phyloP scores from a whole-genome alignment of 1,140 invertebrate species.

The Rhyzopertha dominica region DNA sequence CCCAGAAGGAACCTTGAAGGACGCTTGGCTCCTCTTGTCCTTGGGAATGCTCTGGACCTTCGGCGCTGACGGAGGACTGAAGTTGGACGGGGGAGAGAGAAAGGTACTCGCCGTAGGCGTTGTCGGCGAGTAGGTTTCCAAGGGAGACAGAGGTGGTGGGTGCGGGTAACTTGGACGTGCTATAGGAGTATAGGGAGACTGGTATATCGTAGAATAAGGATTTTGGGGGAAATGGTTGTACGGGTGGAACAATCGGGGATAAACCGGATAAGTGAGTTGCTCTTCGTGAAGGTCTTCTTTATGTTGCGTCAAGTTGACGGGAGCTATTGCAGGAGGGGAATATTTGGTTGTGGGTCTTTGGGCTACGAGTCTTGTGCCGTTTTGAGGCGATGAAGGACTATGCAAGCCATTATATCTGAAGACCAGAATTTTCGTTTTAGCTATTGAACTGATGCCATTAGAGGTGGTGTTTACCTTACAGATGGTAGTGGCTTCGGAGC shows the following conservation, averaged over 20 bases:
- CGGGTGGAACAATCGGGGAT: conserved; percentile 26
- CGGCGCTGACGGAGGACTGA: conserved; percentile 34
- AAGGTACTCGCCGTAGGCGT: conserved; percentile 36
- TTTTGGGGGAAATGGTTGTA: conserved; percentile 22
- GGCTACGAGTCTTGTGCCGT: conserved; percentile 36
- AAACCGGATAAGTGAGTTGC: conserved; percentile 24
- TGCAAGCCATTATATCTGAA: conserved; percentile 40
- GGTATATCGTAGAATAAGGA: conserved; percentile 32
- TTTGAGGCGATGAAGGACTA: conserved; percentile 30
- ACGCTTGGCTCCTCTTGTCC: conserved; percentile 22
- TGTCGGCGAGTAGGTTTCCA: conserved; percentile 40
- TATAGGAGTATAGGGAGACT: conserved; percentile 31
- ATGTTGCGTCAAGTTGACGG: conserved; percentile 41
- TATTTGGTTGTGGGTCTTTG: conserved; percentile 36
- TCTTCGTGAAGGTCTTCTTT: conserved; percentile 36
- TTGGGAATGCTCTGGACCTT: conserved; percentile 29
- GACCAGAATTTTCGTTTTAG: no score
- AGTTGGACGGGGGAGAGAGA: conserved; percentile 35
- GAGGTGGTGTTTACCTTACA: conserved; percentile 30
- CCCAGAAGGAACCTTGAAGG: conserved; percentile 47
- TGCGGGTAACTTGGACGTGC: conserved; percentile 30
- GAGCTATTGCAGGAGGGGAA: conserved; percentile 34
- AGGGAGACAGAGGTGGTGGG: conserved; percentile 36
- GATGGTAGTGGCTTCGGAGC: conserved; percentile 39
- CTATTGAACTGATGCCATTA: no score